Conservation (phyloP, 2,888 invertebrate genomes). For the Brachypalpus laphriformis region DNA sequence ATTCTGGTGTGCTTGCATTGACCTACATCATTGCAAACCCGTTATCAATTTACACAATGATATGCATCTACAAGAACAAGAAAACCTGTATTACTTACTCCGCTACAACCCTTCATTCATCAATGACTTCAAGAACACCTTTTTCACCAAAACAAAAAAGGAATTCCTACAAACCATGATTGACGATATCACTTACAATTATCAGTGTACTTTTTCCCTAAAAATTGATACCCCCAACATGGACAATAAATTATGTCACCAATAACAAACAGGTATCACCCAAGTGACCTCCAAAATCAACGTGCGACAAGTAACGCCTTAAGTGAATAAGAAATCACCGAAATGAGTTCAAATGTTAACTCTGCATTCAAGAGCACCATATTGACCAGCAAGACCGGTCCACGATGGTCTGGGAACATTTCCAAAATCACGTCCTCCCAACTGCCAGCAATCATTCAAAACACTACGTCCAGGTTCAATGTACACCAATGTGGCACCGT, state of each 20-base stretch:
- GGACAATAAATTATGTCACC: constrained; percentile 43
- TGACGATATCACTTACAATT: constrained; percentile 32
- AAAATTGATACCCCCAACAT: constrained; percentile 11
- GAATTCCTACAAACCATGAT: constrained; percentile 8
- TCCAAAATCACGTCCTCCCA: constrained; percentile 16
- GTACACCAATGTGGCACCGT: not conserved
- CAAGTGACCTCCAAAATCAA: constrained; percentile 40
- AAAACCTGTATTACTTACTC: constrained; percentile 9
- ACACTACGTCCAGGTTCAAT: constrained; percentile 18
- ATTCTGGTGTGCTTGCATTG: constrained; percentile 14
- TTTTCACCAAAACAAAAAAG: not conserved
- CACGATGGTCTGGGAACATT: not conserved
- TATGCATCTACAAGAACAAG: not conserved
- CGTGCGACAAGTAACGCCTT: constrained; percentile 45
- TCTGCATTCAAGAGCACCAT: constrained; percentile 16
- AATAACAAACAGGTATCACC: constrained; percentile 26
- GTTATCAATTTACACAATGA: constrained; percentile 30
- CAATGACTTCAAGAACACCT: constrained; percentile 16
- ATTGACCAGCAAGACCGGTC: constrained; percentile 36
- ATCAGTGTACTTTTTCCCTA: not conserved
- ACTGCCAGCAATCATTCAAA: constrained; percentile 27
- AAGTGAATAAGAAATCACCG: constrained; percentile 33
- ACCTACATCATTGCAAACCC: constrained; percentile 38
- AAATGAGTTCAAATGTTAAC: constrained; percentile 53
- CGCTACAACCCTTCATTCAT: not conserved